A percentile compares a stretch with the other conserved stretches of the same genome.
Evolutionary conservation across 2,797 vertebrate species (phyloP).

Genomic region (Epinephelus coioides): DNA sequence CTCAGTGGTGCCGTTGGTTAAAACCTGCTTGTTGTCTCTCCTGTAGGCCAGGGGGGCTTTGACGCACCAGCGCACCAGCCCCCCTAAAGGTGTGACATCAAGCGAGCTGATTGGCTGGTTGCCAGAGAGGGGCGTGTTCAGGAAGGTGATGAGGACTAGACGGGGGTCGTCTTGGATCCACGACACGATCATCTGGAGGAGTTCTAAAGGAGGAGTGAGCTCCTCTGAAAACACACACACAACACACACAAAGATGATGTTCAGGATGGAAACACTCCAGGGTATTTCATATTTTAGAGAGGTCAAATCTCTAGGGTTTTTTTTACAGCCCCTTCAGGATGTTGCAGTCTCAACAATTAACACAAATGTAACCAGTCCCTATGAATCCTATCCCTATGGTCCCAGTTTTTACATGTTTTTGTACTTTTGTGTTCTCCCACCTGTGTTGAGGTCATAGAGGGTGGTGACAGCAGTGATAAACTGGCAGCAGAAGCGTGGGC

Average conservation of each 20-base stretch:
- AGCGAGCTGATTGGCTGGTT: conserved; percentile 92
- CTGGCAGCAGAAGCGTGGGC: conserved; percentile 98
- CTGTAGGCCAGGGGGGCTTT: conserved; percentile 93
- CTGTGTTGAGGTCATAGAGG: conserved; percentile 91
- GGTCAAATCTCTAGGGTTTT: neutral
- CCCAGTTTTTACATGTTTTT: neutral
- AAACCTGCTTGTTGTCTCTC: conserved; percentile 84
- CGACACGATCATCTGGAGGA: conserved; percentile 94
- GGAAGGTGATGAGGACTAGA: conserved; percentile 93
- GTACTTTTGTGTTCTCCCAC: conserved; percentile 1
- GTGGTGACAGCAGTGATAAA: conserved; percentile 94
- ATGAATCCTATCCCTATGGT: too few species aligned
- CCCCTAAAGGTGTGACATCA: conserved; percentile 93
- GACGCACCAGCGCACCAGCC: conserved; percentile 95
- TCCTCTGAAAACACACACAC: conserved; percentile 86
- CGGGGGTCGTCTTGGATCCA: conserved; percentile 97
- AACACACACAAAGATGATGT: neutral
- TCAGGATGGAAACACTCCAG: neutral
- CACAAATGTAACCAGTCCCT: too few species aligned
- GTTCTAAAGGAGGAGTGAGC: conserved; percentile 92
- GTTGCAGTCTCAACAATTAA: too few species aligned
- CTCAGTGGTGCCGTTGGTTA: conserved; percentile 81
- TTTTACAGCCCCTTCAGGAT: too few species aligned
- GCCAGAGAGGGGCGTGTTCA: conserved; percentile 92
- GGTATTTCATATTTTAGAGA: neutral